Conservation (phyloP, 1,140 invertebrate genomes). For the Scylla paramamosain region DNA sequence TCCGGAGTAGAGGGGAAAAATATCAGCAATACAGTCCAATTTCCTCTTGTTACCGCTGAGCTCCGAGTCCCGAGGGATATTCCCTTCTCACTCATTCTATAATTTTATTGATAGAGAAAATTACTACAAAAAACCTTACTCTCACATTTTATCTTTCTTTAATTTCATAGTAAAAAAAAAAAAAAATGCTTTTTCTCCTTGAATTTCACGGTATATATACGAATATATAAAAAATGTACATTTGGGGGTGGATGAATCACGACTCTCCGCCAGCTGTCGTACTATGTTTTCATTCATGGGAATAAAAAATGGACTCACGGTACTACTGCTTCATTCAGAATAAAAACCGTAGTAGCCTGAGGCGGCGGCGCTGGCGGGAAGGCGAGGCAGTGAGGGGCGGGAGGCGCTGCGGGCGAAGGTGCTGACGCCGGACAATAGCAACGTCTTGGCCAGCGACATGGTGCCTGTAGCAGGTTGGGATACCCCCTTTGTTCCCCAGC, state of each 20-base stretch:
- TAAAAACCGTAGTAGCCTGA: conserved; percentile 15
- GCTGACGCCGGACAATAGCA: conserved; percentile 9
- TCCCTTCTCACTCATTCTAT: conserved; percentile 48
- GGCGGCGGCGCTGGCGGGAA: background rate
- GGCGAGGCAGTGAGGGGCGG: background rate
- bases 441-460: conserved; percentile 27
- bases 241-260: background rate
- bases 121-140: conserved; percentile 13
- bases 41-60: conserved; percentile 19
- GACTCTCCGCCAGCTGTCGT: background rate
- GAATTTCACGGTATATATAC: conserved; percentile 19
- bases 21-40: conserved; percentile 14
- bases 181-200: background rate
- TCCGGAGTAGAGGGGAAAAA: background rate
- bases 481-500: background rate
- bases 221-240: background rate
- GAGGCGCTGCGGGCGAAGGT: background rate
- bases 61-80: background rate
- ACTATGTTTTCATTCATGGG: conserved; percentile 58
- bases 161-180: background rate
- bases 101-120: conserved; percentile 50
- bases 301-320: background rate
- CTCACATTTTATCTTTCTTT: conserved; percentile 32
- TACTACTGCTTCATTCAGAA: conserved; percentile 42
- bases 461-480: background rate